A percentile compares a stretch with the other conserved stretches of the same genome.
Evolutionary conservation across 2,113 vertebrate genomes (phyloP).

Genomic region (Hemibagrus wyckioides): DNA sequence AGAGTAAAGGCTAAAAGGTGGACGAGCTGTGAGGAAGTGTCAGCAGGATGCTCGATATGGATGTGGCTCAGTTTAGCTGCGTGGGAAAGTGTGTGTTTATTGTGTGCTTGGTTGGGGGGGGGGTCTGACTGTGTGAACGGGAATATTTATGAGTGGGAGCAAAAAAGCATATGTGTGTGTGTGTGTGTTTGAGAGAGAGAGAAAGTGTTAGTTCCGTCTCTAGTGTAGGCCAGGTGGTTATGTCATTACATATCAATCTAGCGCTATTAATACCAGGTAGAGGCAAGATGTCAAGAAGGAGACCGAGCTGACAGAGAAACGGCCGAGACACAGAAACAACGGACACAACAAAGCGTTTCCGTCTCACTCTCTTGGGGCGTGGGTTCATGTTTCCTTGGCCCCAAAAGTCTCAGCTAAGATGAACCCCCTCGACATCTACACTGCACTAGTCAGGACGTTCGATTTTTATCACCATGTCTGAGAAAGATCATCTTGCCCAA

Average conservation of each 20-base stretch:
- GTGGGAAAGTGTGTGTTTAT: conserved; percentile 46
- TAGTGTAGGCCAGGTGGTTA: conserved; percentile 11
- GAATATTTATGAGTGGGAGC: conserved; percentile 39
- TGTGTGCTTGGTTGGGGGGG: background rate
- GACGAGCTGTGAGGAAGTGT: background rate
- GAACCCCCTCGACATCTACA: background rate
- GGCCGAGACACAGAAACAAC: background rate
- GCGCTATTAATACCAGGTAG: conserved; percentile 40
- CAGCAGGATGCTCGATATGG: conserved; percentile 12
- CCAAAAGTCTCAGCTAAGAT: background rate
- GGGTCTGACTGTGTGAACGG: background rate
- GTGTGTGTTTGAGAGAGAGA: conserved; percentile 1
- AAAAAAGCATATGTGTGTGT: conserved; percentile 34
- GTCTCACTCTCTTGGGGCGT: background rate
- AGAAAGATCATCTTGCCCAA: background rate
- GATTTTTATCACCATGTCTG: background rate
- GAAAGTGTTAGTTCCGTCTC: conserved; percentile 18
- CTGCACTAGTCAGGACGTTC: background rate
- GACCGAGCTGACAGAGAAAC: background rate
- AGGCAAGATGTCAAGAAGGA: background rate
- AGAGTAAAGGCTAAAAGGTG: background rate
- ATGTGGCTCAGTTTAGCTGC: conserved; percentile 25
- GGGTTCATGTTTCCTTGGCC: background rate
- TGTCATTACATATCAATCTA: conserved; percentile 40
- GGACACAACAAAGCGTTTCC: background rate